phyloP scores from a whole-genome alignment of 2,888 invertebrate genomes.

The Calameuta idolon region DNA sequence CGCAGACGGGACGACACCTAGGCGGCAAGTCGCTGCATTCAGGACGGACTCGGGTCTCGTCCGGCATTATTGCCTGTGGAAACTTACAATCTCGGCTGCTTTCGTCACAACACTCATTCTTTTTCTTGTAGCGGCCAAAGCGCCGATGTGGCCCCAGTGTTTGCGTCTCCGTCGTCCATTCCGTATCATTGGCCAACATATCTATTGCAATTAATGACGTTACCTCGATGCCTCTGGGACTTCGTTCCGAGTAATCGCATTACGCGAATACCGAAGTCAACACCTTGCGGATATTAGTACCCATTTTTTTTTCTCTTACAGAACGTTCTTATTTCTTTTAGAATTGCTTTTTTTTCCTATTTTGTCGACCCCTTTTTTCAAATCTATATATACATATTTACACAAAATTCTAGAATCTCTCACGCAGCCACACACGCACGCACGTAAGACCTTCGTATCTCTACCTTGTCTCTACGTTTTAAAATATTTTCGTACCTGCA shows the following conservation, averaged over 20 bases:
- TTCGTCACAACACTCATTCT: conserved; percentile 67
- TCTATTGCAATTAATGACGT: conserved; percentile 33
- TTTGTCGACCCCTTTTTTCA: too few relatives aligned
- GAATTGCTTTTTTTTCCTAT: background rate
- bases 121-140: conserved; percentile 65
- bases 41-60: conserved; percentile 36
- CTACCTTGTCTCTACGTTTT: background rate
- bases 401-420: background rate
- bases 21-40: conserved; percentile 60
- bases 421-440: background rate
- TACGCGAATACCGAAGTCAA: conserved; percentile 63
- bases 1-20: conserved; percentile 63
- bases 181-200: conserved; percentile 60
- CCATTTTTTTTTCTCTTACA: background rate
- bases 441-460: background rate
- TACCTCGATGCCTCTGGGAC: conserved; percentile 7
- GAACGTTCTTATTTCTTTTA: background rate
- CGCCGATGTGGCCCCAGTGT: conserved; percentile 56
- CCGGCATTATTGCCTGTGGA: conserved; percentile 37
- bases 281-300: conserved; percentile 24
- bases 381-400: conserved; percentile 23
- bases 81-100: conserved; percentile 65
- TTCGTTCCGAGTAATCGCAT: conserved; percentile 65
- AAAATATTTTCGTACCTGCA: background rate
- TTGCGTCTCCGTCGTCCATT: conserved; percentile 58